Conservation (phyloP, 2,797 vertebrate genomes). For the Scleropages formosus region DNA sequence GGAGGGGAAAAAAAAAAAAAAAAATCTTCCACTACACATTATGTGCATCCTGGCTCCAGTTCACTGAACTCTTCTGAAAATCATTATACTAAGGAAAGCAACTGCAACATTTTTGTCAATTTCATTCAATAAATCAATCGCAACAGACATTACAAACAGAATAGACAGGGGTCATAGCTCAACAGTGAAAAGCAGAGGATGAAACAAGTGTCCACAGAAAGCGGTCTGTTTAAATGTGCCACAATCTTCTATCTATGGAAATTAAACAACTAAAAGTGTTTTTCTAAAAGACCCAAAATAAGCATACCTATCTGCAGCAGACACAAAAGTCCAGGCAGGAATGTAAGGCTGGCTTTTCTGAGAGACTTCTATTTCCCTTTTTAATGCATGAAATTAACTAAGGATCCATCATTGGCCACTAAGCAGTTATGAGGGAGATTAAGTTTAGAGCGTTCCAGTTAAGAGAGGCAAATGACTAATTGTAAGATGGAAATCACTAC, state of each 20-base stretch:
- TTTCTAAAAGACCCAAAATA: background rate
- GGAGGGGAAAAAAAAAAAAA: no score
- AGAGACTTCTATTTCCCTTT: background rate
- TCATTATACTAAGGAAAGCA: no score
- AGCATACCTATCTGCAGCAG: background rate
- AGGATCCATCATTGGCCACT: background rate
- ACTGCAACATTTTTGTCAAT: no score
- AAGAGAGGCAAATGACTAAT: slow-evolving; percentile 16
- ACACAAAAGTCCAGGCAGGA: slow-evolving; percentile 22
- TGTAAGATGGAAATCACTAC: slow-evolving; percentile 6
- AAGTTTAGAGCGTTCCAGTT: background rate
- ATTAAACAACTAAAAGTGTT: background rate
- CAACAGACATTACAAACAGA: no score
- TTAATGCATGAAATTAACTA: background rate
- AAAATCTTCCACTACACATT: no score
- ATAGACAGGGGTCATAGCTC: background rate
- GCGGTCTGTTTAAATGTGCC: background rate
- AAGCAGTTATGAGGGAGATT: background rate
- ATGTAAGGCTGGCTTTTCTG: background rate
- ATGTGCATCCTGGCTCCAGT: no score
- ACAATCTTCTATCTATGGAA: background rate
- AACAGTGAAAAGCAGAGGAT: background rate
- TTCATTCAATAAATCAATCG: no score
- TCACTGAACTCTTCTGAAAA: no score
- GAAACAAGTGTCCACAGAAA: no score